These are phyloP conservation scores for Aelia acuminata DNA, from an alignment of 2,888 invertebrate genomes.

Conservation along the genomic window DNA sequence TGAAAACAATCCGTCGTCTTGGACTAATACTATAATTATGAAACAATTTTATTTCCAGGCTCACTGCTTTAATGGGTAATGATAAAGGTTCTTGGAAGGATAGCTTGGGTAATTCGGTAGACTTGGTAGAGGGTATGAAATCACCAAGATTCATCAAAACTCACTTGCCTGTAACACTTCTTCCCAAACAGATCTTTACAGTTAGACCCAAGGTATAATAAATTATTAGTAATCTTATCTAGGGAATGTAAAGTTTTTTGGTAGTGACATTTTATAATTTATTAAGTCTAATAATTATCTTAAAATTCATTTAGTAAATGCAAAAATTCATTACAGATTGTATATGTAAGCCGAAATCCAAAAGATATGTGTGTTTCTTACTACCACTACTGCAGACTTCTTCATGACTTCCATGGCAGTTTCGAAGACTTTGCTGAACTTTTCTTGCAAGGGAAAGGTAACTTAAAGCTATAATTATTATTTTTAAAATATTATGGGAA, in stretches of 20 bases:
- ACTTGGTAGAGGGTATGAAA: conserved; percentile 78
- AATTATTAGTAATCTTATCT: neutral
- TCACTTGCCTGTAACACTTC: conserved; percentile 80
- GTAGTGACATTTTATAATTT: neutral
- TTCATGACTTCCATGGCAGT: conserved; percentile 74
- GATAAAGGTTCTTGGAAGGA: conserved; percentile 74
- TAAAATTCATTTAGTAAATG: neutral
- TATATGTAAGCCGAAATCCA: conserved; percentile 90
- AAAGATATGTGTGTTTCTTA: conserved; percentile 92
- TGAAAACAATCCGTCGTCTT: neutral
- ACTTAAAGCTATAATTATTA: neutral
- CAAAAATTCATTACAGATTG: conserved; percentile 73
- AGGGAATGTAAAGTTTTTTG: neutral
- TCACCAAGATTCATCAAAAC: conserved; percentile 82
- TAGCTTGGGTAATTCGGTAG: conserved; percentile 79
- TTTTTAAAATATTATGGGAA: neutral
- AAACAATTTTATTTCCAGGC: conserved; percentile 64
- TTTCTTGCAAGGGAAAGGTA: conserved; percentile 78
- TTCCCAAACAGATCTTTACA: conserved; percentile 76
- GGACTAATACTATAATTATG: neutral
- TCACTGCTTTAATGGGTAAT: conserved; percentile 76
- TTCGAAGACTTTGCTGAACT: conserved; percentile 85
- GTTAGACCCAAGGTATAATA: conserved; percentile 80
- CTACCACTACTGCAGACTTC: conserved; percentile 84
- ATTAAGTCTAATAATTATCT: neutral